phyloP scores from a whole-genome alignment of 2,113 vertebrate species.

The Stegastes partitus region DNA sequence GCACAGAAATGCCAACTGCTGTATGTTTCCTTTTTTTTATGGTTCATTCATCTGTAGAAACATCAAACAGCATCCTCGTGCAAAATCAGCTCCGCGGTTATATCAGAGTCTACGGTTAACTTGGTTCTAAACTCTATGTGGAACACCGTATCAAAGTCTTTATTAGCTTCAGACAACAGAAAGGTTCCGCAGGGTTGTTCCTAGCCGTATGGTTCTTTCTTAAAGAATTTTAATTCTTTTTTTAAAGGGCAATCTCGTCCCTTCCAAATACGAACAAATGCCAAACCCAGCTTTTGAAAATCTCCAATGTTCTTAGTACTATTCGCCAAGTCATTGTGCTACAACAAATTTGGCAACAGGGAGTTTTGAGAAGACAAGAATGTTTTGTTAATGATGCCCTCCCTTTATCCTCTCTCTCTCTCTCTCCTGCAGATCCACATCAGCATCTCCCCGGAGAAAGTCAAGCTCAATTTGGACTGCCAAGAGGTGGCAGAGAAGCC shows the following conservation, averaged over 20 bases:
- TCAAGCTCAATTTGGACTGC: conserved; percentile 96
- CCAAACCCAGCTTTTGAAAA: conserved; percentile 56
- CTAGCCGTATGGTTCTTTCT: conserved; percentile 34
- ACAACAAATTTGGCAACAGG: conserved; percentile 39
- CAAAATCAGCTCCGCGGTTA: conserved; percentile 53
- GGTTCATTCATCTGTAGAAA: conserved; percentile 57
- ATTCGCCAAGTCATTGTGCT: conserved; percentile 43
- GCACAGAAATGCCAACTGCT: conserved; percentile 55
- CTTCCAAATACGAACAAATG: conserved; percentile 33
- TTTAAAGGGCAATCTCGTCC: conserved; percentile 34
- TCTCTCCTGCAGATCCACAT: conserved; percentile 91
- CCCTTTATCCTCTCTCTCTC: conserved; percentile 53
- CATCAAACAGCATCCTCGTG: conserved; percentile 58
- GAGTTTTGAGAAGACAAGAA: conserved; percentile 31
- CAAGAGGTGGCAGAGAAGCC: conserved; percentile 94
- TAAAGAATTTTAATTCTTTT: conserved; percentile 20
- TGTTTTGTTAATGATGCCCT: conserved; percentile 35
- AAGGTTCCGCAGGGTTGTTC: conserved; percentile 48
- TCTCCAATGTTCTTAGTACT: conserved; percentile 4
- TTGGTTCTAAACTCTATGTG: conserved; percentile 43
- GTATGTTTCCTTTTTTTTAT: conserved; percentile 55
- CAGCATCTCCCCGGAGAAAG: conserved; percentile 90
- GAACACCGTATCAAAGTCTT: conserved; percentile 45
- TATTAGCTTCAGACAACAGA: conserved; percentile 33
- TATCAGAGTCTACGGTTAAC: conserved; percentile 71